phyloP scores from a whole-genome alignment of 2,888 invertebrate genomes.

The Drosophila fungiperda region DNA sequence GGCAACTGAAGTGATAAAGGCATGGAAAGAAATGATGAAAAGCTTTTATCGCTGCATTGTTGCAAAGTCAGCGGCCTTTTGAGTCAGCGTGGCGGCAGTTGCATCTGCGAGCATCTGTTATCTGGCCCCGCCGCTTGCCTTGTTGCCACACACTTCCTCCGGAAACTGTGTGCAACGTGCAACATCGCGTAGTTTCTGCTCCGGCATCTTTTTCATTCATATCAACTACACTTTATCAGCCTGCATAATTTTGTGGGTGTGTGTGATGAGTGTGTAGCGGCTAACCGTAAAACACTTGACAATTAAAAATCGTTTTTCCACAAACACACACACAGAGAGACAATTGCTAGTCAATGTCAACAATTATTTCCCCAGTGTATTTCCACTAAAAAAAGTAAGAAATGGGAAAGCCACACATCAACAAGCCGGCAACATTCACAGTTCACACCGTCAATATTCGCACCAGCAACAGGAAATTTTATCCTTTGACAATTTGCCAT shows the following conservation, averaged over 20 bases:
- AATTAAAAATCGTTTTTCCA: slow-evolving; percentile 81
- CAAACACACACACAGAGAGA: slow-evolving; percentile 25
- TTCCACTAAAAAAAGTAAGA: slow-evolving; percentile 34
- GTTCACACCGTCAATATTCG: slow-evolving; percentile 45
- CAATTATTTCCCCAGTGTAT: slow-evolving; percentile 37
- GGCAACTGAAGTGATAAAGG: neutral
- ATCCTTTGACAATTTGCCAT: slow-evolving; percentile 72
- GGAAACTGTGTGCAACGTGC: slow-evolving; percentile 63
- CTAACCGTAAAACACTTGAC: slow-evolving; percentile 59
- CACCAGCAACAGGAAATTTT: slow-evolving; percentile 27
- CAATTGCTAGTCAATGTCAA: slow-evolving; percentile 66
- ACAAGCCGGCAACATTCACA: slow-evolving; percentile 60
- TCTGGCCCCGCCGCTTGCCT: slow-evolving; percentile 30
- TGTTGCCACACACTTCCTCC: slow-evolving; percentile 46
- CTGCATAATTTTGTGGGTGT: slow-evolving; percentile 44
- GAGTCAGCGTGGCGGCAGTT: slow-evolving; percentile 53
- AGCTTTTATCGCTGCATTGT: slow-evolving; percentile 37
- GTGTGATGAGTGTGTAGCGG: slow-evolving; percentile 10
- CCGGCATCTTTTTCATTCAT: slow-evolving; percentile 55
- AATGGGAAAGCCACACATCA: slow-evolving; percentile 79
- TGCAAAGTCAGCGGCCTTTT: slow-evolving; percentile 50
- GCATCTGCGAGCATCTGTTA: slow-evolving; percentile 42
- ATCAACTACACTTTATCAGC: slow-evolving; percentile 55
- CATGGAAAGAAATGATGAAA: neutral
- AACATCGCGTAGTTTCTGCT: slow-evolving; percentile 14